Base-by-base conservation (phyloP, 2,888 invertebrate genomes). In the Steromphala cineraria region DNA sequence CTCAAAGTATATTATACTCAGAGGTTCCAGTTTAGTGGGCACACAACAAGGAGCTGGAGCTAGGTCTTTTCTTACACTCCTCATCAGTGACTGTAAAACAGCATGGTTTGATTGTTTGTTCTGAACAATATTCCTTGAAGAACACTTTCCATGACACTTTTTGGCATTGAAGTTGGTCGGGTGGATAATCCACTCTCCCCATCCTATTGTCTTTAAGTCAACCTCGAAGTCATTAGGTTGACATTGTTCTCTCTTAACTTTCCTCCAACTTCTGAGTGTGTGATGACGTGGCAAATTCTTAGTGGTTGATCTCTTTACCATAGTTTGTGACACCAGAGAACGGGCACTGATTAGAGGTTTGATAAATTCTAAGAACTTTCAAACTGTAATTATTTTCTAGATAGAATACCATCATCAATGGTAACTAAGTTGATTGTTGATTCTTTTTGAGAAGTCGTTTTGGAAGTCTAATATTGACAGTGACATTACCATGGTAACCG, bases 1-100 rank as follows among this genome's bases (percentile, higher is more conserved):
- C 82, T 92, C 92, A 80, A 88, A 91, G 88, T 93, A 93, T 75
- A 93, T 81, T 90, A 93, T 91, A 82, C 91, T 92, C 75, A 92
- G 81, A 13, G 92, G 90, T 56, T 83, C 83, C 8, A 92, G 86
- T 71, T 89, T 90, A 67, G 87, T 90, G 15, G 93, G 92, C 10
- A 92, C 92, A 82, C 93, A 93, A 79, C 92, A 93, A 0, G 92
- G 90, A 78, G 84, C 82, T 0, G 90, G 89, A 0, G 90, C 90
- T 10, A 83, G 78, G 17, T 87, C 87, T 10, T 87, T 88, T 31
- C 85, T 85, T 79, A 90, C 88, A 81, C 89, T 83, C 56, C 90
- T 81, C 91, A 92, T 90, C 71, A 93, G 81, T 52, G 91, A 89
- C 86, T 92, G 92, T 78, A 93, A 82, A 86, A 92, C 89, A 36